These are phyloP conservation scores for Contarinia nasturtii DNA, from an alignment of 1,140 invertebrate genomes.

Conservation along the genomic window DNA sequence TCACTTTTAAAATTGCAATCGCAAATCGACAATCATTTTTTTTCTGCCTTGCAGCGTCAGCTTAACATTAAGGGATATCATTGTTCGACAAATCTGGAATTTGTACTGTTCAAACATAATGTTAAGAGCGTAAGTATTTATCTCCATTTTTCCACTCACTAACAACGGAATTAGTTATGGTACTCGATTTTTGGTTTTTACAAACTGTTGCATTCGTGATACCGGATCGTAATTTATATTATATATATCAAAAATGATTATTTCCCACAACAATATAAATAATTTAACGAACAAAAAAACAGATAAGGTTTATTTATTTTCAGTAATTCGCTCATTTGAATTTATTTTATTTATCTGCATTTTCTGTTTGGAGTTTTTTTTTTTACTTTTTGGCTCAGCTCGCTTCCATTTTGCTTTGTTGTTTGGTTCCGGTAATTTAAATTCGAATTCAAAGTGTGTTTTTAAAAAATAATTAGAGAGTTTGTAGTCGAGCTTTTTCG, in stretches of 20 bases:
- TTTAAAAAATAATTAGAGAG: too few relatives aligned
- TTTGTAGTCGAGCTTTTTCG: too few relatives aligned
- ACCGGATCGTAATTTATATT: too few relatives aligned
- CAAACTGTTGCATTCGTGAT: too few relatives aligned
- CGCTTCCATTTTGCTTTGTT: background rate
- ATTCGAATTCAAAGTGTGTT: background rate
- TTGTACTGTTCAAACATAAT: conserved; percentile 67
- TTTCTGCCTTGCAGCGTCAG: conserved; percentile 39
- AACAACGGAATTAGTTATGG: too few relatives aligned
- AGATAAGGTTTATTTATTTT: background rate
- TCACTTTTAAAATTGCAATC: background rate
- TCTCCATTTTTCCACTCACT: background rate
- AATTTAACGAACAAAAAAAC: conserved; percentile 1
- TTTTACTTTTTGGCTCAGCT: background rate
- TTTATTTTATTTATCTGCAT: background rate
- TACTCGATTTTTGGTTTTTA: too few relatives aligned
- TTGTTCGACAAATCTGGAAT: conserved; percentile 58
- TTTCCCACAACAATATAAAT: too few relatives aligned
- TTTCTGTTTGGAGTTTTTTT: background rate
- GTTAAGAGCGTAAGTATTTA: conserved; percentile 52
- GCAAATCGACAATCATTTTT: background rate
- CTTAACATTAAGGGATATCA: conserved; percentile 66
- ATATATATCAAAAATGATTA: too few relatives aligned
- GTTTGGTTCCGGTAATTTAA: too few relatives aligned
- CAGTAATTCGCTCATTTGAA: background rate